Base-by-base conservation (phyloP, 1,140 invertebrate species). In the Drosophila ogumai region DNA sequence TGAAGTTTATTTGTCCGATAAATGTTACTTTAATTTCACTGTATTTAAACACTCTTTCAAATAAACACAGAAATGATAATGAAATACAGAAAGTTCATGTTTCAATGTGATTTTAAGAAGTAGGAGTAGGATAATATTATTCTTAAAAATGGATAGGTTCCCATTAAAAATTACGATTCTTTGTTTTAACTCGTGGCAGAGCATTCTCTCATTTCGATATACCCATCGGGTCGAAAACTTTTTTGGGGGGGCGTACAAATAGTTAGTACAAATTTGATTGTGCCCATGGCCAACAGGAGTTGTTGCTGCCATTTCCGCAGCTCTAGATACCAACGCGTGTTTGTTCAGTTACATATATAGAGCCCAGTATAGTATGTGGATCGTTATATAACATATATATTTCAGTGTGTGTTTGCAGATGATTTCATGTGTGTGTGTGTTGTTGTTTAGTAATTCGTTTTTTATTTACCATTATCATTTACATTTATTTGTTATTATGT, bases 401-500 rank as follows among this genome's bases (percentile, higher is more conserved):
- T 56, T 74, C 57, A 22, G 17, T 67, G 47, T 80, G 49, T 80
- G 36, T 65, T 65, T 68, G 59, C 74, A 40, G 56, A 79, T 69
- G 82, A 87, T 88, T 87, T 77, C 81, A 64, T 78, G 74, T 88
- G 10, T 34, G 32, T 19, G 12, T 36, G 17, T 81, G 76, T 88
- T 90, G 81, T 88, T 88, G 81, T 88, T 88, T 88, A 81, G 85
- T 90, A 88, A 88, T 88, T 88, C 84, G 85, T 85, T 88, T 88
- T 88, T 88, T 88, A 88, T 88, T 88, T 88, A 90, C 84, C 79
- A 90, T 88, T 88, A 88, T 88, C 84, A 88, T 88, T 88, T 88
- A 88, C 84, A 88, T 88, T 88, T 88, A 90, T 88, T 88, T 88
- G 84, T 90, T 88, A 88, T 90, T 90, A 84, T 88, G 84, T 72